These are phyloP conservation scores for Salvelinus fontinalis DNA, from an alignment of 2,113 vertebrate species.

Conservation along the genomic window DNA sequence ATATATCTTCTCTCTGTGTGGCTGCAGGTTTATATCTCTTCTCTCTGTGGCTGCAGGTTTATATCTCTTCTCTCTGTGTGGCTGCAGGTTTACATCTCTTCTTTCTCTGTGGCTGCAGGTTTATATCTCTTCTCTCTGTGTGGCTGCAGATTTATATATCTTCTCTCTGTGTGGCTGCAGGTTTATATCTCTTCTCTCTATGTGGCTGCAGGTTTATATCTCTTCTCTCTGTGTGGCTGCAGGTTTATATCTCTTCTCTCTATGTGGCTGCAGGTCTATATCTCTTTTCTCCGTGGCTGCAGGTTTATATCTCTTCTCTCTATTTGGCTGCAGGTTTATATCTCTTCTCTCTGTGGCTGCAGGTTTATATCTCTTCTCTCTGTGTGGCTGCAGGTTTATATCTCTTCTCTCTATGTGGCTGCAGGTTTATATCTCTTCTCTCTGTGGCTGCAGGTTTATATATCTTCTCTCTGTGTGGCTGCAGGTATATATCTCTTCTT, in stretches of 20 bases:
- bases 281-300: neutral
- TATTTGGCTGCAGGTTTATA: conserved; percentile 10
- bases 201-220: conserved; percentile 7
- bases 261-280: conserved; percentile 10
- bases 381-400: conserved; percentile 11
- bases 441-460: neutral
- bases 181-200: neutral
- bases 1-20: neutral
- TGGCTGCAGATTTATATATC: conserved; percentile 2
- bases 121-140: neutral
- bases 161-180: neutral
- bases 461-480: neutral
- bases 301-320: neutral
- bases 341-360: neutral
- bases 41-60: neutral
- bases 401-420: neutral
- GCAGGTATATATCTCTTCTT: neutral
- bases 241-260: neutral
- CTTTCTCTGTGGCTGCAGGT: neutral
- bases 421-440: neutral
- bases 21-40: conserved; percentile 8
- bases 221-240: neutral
- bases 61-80: neutral
- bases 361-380: neutral
- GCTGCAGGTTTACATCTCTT: conserved; percentile 8